Base-by-base conservation (phyloP, 2,797 vertebrate genomes). In the Pipistrellus kuhlii region DNA sequence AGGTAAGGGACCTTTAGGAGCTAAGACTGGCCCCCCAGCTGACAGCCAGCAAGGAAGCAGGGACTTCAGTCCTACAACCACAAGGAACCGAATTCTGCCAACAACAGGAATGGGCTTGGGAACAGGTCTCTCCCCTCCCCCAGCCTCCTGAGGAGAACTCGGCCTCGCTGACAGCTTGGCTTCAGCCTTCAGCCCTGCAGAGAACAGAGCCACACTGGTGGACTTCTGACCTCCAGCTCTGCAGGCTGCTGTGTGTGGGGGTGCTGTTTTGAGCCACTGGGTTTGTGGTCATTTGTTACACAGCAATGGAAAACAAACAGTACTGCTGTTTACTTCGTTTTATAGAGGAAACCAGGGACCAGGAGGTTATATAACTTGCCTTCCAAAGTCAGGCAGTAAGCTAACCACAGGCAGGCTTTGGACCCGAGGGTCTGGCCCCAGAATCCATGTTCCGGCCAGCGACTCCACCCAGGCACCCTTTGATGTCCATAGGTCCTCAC, bases 11-110 rank as follows among this genome's bases (percentile, higher is more conserved):
- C 38, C 35, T 44, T 53, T 41, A 46, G 81, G 76, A 41, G 9
- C 82, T 85, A 38, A 86, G 51, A 46, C 8, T 48, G 83, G 59
- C 30, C 64, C 21, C 21, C 30, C 30, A 71, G 12, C 71, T 14
- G n/a, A 57, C 27, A 80, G 62, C 17, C 53, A 48, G 15, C 66
- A 21, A 62, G 59, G 73, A 88, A 78, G n/a, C 30, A 46, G 73
- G n/a, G 55, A 35, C 76, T 0, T 64, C 14, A 44, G 75, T 69
- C 55, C 55, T 41, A 3, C 23, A 6, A 15, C 20, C 75, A 48
- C 57, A 55, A 86, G 78, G 75, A 94, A 78, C 51, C 30, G 12
- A 84, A 64, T 51, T 88, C 95, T 85, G 46, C 64, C 51, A 41
- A 68, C 78, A 25, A 7, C 2, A 27, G 62, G 57, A 80, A 92